Conservation (phyloP, 2,888 invertebrate genomes). For the Trypoxylon attenuatum region DNA sequence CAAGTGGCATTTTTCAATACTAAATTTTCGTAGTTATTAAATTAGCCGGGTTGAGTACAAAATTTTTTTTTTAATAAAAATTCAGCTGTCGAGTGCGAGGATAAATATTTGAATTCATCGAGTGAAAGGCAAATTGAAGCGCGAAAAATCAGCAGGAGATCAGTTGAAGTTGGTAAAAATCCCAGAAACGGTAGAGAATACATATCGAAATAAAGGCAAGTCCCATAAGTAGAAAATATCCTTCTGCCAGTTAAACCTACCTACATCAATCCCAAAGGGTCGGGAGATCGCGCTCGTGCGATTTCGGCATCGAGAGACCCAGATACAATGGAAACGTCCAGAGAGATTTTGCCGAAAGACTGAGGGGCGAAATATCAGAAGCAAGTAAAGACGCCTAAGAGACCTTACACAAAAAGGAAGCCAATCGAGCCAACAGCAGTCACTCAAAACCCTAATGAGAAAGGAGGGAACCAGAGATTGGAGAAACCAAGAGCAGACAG, state of each 20-base stretch:
- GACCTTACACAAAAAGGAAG: no score
- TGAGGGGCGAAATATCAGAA: slow-evolving; percentile 13
- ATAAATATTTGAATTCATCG: slow-evolving; percentile 5
- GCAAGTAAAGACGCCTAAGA: slow-evolving; percentile 23
- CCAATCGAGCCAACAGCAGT: no score
- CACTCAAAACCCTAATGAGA: not conserved
- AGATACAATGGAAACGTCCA: slow-evolving; percentile 57
- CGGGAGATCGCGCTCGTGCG: slow-evolving; percentile 12
- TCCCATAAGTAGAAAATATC: slow-evolving; percentile 55
- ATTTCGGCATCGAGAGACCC: slow-evolving; percentile 11
- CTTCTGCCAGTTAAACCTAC: slow-evolving; percentile 52
- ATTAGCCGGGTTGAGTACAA: no score
- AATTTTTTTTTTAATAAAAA: no score
- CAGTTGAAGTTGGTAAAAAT: slow-evolving; percentile 5
- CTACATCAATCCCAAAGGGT: slow-evolving; percentile 53
- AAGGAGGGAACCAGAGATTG: not conserved
- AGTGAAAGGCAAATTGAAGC: not conserved
- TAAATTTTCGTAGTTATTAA: no score
- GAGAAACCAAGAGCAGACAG: no score
- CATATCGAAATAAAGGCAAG: slow-evolving; percentile 38
- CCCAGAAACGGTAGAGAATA: not conserved
- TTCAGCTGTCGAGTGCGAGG: no score
- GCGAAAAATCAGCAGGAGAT: not conserved
- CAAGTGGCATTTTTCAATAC: no score
- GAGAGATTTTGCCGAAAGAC: slow-evolving; percentile 44